These are phyloP conservation scores for Pantherophis guttatus DNA, from an alignment of 2,113 vertebrate genomes.

Conservation along the genomic window DNA sequence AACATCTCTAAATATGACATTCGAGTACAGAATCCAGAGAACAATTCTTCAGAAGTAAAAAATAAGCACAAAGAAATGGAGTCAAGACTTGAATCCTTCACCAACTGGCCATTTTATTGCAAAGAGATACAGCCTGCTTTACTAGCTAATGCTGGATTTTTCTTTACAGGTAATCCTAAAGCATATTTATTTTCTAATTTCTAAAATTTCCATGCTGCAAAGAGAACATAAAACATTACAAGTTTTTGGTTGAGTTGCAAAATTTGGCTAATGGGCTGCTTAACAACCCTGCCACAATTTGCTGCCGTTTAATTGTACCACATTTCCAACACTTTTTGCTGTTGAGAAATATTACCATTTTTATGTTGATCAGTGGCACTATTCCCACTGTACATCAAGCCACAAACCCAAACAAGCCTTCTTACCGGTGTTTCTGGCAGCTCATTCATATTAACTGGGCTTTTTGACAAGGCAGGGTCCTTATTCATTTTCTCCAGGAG, in stretches of 20 bases:
- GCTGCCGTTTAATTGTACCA: background rate
- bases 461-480: background rate
- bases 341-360: background rate
- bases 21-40: background rate
- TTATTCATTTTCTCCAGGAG: background rate
- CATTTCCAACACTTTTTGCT: background rate
- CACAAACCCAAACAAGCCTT: background rate
- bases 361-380: background rate
- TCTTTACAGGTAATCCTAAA: conserved; percentile 33
- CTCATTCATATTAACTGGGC: background rate
- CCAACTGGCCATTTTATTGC: background rate
- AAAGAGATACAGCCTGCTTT: background rate
- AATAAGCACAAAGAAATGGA: background rate
- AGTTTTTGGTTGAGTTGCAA: background rate
- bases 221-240: background rate
- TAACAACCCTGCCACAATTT: background rate
- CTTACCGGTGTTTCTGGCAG: background rate
- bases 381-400: background rate
- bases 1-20: conserved; percentile 28
- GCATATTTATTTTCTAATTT: background rate
- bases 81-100: background rate
- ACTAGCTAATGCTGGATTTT: conserved; percentile 32
- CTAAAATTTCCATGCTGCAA: background rate
- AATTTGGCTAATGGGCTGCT: background rate
- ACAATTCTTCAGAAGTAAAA: background rate